Evolutionary conservation across 30 jellyfish, hydroid and myxozoan species (phyloP), one percentile per base, ranked within the genome.

Genomic region (Aurelia aurita): DNA sequence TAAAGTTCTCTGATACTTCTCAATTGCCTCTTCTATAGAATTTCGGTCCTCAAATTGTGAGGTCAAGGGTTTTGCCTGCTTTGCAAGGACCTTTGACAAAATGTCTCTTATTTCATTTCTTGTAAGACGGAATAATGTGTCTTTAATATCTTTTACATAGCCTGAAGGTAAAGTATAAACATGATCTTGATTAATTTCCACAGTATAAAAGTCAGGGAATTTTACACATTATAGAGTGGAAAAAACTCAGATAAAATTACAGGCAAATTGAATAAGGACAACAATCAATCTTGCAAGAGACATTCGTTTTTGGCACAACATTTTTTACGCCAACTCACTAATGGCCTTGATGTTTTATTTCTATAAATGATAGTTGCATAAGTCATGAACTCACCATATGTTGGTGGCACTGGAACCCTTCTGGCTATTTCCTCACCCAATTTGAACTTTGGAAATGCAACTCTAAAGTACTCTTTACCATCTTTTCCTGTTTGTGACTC

Each of bases 381-480:
- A n/a, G 59, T 53, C 25, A 21, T 21, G 25, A 67, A 67, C 77
- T 55, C 43, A 78, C 80, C 71, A 49, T 78, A 78, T 7, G 80
- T 78, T 21, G 89, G 72, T 28, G 54, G 79, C 43, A 78, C 80
- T 0, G 89, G 68, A 15, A 63, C 77, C 58, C 25, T 28, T 25
- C 80, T 26, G 16, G 59, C 89, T 14, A 81, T 55, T 53, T 81
- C 77, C 18, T 35, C 77, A 23, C 91, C 84, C 23, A 81, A 62
- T 49, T 81, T 64, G 77, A 9, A 66, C 64, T 66, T 53, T 43
- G 91, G 91, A 55, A 8, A 81, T 6, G 74, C 62, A 45, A 81
- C 91, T 18, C 51, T 20, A 66, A 65, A 35, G 63, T 64, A 64
- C 16, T 46, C 20, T 44, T 31, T 19, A n/a, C 91, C 91, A 45